Conservation (phyloP, 2,113 vertebrate genomes). For the Lichenostomus cassidix region DNA sequence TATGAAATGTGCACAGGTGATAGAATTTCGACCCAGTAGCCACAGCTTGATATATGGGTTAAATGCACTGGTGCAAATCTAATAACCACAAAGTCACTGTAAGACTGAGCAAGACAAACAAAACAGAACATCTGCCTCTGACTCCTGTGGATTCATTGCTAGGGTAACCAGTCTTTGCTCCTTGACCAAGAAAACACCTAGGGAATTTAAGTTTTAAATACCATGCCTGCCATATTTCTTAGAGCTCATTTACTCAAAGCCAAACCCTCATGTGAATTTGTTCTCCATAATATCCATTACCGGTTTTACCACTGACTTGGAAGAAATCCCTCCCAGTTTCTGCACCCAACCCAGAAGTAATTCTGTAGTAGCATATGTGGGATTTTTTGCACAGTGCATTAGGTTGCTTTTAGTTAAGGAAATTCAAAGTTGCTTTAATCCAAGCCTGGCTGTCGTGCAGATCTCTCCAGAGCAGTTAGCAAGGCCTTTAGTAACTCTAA, state of each 20-base stretch:
- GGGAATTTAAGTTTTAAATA: neutral
- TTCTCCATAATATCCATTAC: neutral
- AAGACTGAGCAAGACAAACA: neutral
- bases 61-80: neutral
- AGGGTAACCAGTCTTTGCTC: neutral
- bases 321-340: neutral
- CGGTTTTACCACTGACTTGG: neutral
- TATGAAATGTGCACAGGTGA: neutral
- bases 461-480: neutral
- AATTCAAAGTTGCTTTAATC: neutral
- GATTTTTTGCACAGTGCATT: neutral
- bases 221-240: neutral
- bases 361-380: neutral
- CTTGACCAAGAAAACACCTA: neutral
- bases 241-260: neutral
- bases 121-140: neutral
- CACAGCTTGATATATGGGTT: neutral
- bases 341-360: neutral
- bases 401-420: neutral
- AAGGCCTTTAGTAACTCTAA: neutral
- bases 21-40: neutral
- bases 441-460: neutral
- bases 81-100: neutral
- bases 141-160: neutral
- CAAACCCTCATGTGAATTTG: neutral